Evolutionary conservation across 2,113 vertebrate genomes (phyloP).

Genomic region (Anguilla rostrata): DNA sequence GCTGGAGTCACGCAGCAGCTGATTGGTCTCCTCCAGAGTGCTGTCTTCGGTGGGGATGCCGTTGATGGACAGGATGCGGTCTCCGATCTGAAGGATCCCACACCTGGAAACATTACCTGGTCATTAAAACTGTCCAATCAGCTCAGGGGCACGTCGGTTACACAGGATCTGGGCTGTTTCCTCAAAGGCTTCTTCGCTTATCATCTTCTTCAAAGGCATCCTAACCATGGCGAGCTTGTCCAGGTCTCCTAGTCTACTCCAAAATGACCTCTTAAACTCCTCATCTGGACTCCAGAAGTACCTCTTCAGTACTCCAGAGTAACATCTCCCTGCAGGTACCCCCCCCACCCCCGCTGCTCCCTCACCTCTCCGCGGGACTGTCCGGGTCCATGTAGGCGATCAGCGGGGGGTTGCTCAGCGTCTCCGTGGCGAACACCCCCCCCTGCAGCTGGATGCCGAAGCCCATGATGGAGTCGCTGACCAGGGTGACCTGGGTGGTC

Average conservation of each 20-base stretch:
- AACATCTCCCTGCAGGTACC: too few relatives aligned
- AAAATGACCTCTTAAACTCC: too few relatives aligned
- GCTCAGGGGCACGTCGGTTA: too few relatives aligned
- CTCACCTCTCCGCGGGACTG: constrained; percentile 93
- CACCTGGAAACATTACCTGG: constrained; percentile 70
- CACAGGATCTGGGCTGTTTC: too few relatives aligned
- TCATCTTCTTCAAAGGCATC: too few relatives aligned
- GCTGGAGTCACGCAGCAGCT: constrained; percentile 92
- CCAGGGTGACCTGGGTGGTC: constrained; percentile 88
- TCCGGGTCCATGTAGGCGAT: constrained; percentile 96
- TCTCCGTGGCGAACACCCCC: constrained; percentile 94
- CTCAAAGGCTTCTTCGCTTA: too few relatives aligned
- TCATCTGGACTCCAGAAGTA: too few relatives aligned
- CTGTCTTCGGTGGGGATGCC: constrained; percentile 94
- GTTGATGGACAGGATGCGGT: constrained; percentile 93
- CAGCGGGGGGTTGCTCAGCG: constrained; percentile 93
- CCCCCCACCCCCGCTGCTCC: too few relatives aligned
- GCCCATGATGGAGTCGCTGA: constrained; percentile 88
- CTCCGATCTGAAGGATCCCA: constrained; percentile 95
- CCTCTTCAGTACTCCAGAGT: too few relatives aligned
- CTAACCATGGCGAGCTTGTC: too few relatives aligned
- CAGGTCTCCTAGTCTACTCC: too few relatives aligned
- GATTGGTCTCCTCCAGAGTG: constrained; percentile 95
- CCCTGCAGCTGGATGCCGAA: constrained; percentile 98
- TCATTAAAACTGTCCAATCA: neutral